Percentiles rank a stretch among this genome's conserved stretches.
Conservation (phyloP, 2,113 vertebrate species). For the Microtus montanus region DNA sequence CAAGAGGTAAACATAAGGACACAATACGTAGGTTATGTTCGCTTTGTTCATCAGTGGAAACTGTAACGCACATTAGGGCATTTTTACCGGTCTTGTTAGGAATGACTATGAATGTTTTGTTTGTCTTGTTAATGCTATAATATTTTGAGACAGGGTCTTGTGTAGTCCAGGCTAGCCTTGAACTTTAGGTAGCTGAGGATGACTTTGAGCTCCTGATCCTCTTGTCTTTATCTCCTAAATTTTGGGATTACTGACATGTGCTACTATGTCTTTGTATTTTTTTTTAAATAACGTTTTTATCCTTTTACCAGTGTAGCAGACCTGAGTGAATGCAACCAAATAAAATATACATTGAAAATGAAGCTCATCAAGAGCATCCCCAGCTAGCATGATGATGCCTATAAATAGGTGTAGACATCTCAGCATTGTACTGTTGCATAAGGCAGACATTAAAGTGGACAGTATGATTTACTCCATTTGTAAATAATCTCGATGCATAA, state of each 20-base stretch:
- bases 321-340: slow-evolving; percentile 9
- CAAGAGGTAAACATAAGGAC: not conserved
- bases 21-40: not conserved
- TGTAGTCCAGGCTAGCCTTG: not conserved
- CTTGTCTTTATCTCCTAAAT: not conserved
- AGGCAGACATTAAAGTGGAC: not conserved
- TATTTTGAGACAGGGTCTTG: not conserved
- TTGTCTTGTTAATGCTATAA: not conserved
- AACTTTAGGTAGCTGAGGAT: not conserved
- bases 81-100: not conserved
- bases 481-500: not conserved
- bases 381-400: slow-evolving; percentile 3
- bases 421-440: not conserved
- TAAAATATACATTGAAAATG: slow-evolving; percentile 29
- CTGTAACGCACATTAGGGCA: not conserved
- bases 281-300: not conserved
- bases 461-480: not conserved
- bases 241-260: not conserved
- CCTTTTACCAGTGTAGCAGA: slow-evolving; percentile 28
- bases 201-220: not conserved
- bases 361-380: slow-evolving; percentile 28
- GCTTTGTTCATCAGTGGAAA: not conserved
- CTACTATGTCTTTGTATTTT: not conserved
- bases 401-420: not conserved
- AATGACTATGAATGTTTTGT: not conserved